Evolutionary conservation across 2,888 invertebrate genomes (phyloP), one percentile per base, ranked within the genome.

Genomic region (Agrochola circellaris): DNA sequence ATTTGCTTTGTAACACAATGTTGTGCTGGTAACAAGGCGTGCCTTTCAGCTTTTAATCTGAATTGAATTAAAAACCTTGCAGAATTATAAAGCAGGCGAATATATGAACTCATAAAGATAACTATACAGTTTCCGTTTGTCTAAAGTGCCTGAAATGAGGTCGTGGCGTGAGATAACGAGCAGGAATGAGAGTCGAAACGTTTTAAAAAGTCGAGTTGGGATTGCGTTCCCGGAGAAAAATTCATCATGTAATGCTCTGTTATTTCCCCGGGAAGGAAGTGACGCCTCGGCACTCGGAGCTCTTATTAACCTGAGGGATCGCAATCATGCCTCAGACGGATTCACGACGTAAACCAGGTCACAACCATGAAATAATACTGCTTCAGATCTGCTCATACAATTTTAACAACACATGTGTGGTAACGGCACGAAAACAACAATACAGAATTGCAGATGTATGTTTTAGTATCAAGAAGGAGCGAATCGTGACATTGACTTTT

Each of bases 81-180:
- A 45, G 66, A 64, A 71, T 51, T n/a, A 79, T 81, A 75, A 77
- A 77, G 65, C 68, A 79, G 83, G 79, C 81, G 91, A 94, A 92
- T 92, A 87, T 93, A 91, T 93, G 76, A 73, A 86, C 65, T 93
- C 93, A 90, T 91, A 94, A 94, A 93, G 77, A 82, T 85, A 91
- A 93, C 92, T 92, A 92, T 93, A 92, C 83, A 85, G 92, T 91
- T 94, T 94, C 92, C 93, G 93, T 93, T 93, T 93, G 93, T 91
- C 87, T 91, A 91, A 93, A 95, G 93, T 92, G 91, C 90, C 91
- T 90, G 92, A 92, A 95, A 95, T 91, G 94, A 93, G 96, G 95
- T 91, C 95, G 92, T 87, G 91, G 90, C 88, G 91, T 89, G 93
- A 95, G 94, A 95, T 96, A 96, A 95, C 94, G 94, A 95, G 94